phyloP scores from a whole-genome alignment of 2,113 vertebrate species.

The Lepisosteus osseus region DNA sequence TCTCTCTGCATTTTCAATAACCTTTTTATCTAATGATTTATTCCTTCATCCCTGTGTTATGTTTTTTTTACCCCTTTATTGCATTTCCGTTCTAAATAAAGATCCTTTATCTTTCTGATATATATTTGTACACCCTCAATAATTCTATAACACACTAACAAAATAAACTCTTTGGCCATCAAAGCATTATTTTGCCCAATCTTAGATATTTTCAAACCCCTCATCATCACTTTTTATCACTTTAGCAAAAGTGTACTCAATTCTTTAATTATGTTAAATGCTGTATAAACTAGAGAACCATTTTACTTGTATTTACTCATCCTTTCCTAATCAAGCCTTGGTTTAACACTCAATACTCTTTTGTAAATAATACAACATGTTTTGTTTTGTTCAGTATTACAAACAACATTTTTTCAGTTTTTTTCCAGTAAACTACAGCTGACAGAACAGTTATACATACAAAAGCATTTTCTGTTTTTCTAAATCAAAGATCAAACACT shows the following conservation, averaged over 20 bases:
- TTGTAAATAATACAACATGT: no score
- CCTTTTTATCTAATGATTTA: slow-evolving; percentile 80
- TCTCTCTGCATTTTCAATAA: slow-evolving; percentile 85
- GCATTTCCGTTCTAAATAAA: slow-evolving; percentile 20
- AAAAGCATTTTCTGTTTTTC: no score
- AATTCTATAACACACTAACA: slow-evolving; percentile 10
- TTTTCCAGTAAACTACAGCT: no score
- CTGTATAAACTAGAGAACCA: neutral
- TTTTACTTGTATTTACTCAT: no score
- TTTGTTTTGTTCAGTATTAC: no score
- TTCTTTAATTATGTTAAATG: slow-evolving; percentile 1
- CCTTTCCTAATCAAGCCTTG: no score
- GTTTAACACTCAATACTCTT: no score
- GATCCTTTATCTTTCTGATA: slow-evolving; percentile 9
- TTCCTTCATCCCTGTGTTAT: slow-evolving; percentile 43
- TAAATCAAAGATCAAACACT: neutral
- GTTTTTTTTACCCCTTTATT: slow-evolving; percentile 23
- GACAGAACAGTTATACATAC: no score
- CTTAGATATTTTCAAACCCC: neutral
- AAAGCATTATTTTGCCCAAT: slow-evolving; percentile 14
- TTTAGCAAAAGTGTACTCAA: neutral
- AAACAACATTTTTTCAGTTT: no score
- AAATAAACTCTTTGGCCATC: slow-evolving; percentile 4
- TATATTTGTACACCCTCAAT: slow-evolving; percentile 3
- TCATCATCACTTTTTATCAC: neutral